Base-by-base conservation (phyloP, 2,888 invertebrate species). In the Notodonta dromedarius region DNA sequence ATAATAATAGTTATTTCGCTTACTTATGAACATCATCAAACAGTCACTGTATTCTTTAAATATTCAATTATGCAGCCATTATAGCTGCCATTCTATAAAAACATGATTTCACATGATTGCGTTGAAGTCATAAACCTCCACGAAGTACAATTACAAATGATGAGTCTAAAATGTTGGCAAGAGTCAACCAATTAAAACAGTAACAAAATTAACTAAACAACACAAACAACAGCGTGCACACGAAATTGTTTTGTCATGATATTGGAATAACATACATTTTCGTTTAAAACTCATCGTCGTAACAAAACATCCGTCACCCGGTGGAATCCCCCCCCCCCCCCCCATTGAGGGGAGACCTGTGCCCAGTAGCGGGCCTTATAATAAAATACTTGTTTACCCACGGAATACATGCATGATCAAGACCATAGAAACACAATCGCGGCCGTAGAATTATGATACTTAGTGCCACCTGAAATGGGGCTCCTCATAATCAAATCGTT, bases 121-220 rank as follows among this genome's bases (percentile, higher is more conserved):
- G 35, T 35, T 35, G 6, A 35, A 35, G 35, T 24, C 1, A 24
- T 24, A 3, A 35, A 35, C 35, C 5, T 12, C 9, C 42, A 42
- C 4, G 40, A 11, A 11, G 11, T n/a, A 48, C n/a, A 13, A 13
- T 35, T n/a, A 63, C 48, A n/a, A 24, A 51, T 50, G 35, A 7
- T 7, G 44, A 59, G 48, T 13, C 46, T 54, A 56, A 12, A 51
- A 69, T 63, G 66, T 67, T 67, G 66, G 65, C 66, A 67, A 73
- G 62, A 63, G 44, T 58, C 60, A 48, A 56, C 51, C 16, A 7
- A 66, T 54, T 55, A 56, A 13, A 50, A 54, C 57, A 53, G 44
- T 56, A 56, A 58, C 52, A 54, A 61, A 62, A 59, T 62, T 51
- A 57, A 62, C 58, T 57, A 60, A 24, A 24, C 24, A 24, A 24